Conservation (phyloP, 1,140 invertebrate species). For the Brachionus calyciflorus region DNA sequence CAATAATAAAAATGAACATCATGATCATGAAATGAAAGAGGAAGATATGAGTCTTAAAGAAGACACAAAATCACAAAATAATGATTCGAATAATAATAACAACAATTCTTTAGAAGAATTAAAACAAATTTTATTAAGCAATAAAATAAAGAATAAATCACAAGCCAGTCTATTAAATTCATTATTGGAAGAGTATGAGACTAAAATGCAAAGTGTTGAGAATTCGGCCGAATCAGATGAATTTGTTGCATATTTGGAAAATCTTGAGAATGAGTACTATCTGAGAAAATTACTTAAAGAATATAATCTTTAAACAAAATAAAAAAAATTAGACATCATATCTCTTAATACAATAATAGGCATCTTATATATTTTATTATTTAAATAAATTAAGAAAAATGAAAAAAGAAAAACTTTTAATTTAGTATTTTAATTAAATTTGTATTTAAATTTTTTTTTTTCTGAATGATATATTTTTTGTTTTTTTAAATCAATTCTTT, state of each 20-base stretch:
- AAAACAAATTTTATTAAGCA: conserved; percentile 14
- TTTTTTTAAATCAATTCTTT: too few species aligned
- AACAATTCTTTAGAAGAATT: conserved; percentile 6
- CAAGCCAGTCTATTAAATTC: conserved; percentile 4
- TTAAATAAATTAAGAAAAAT: too few species aligned
- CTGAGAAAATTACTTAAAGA: conserved; percentile 26
- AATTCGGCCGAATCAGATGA: background rate
- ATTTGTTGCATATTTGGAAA: background rate
- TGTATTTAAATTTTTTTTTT: too few species aligned
- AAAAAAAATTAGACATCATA: too few species aligned
- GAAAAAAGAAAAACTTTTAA: too few species aligned
- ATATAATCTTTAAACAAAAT: too few species aligned
- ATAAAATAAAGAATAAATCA: conserved; percentile 3
- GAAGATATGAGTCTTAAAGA: conserved; percentile 6
- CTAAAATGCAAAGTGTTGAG: background rate
- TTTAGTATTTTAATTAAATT: too few species aligned
- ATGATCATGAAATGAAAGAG: background rate
- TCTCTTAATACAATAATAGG: too few species aligned
- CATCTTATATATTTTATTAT: too few species aligned
- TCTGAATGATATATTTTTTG: too few species aligned
- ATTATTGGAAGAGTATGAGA: conserved; percentile 25
- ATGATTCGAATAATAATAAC: too few species aligned
- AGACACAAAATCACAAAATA: background rate
- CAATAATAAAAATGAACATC: too few species aligned
- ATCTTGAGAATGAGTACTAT: conserved; percentile 34